Conservation (phyloP, 2,888 invertebrate species). For the Chironomus riparius region DNA sequence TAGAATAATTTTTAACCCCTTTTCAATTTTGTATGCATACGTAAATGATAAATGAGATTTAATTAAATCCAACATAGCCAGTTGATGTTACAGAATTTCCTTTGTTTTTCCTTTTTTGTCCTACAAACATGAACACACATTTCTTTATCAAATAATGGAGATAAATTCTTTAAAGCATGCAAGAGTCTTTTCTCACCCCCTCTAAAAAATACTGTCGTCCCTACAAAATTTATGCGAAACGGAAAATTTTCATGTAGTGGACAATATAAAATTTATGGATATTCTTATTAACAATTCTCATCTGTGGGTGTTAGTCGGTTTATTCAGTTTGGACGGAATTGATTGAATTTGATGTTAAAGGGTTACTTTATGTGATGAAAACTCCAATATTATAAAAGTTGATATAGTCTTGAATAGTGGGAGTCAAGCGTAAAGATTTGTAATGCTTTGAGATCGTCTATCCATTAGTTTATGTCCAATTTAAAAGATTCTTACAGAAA, state of each 20-base stretch:
- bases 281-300: background rate
- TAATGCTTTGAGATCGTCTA: too few species aligned
- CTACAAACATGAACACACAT: background rate
- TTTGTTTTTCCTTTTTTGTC: too few species aligned
- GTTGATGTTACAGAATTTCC: too few species aligned
- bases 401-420: too few species aligned
- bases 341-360: too few species aligned
- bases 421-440: too few species aligned
- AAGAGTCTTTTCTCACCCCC: background rate
- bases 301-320: too few species aligned
- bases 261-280: slow-evolving; percentile 23
- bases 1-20: background rate
- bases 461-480: too few species aligned
- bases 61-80: slow-evolving; percentile 17
- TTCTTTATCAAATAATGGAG: background rate
- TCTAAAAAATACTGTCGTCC: background rate
- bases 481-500: too few species aligned
- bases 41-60: slow-evolving; percentile 26
- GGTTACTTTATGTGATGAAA: too few species aligned
- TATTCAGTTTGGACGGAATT: too few species aligned
- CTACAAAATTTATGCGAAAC: slow-evolving; percentile 11
- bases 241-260: background rate
- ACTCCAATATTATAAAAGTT: too few species aligned
- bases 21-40: background rate
- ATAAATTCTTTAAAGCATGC: background rate